Percentiles rank a stretch among this genome's conserved stretches.
These are phyloP conservation scores for Condylostylus longicornis DNA, from an alignment of 1,140 invertebrate genomes.

Conservation along the genomic window DNA sequence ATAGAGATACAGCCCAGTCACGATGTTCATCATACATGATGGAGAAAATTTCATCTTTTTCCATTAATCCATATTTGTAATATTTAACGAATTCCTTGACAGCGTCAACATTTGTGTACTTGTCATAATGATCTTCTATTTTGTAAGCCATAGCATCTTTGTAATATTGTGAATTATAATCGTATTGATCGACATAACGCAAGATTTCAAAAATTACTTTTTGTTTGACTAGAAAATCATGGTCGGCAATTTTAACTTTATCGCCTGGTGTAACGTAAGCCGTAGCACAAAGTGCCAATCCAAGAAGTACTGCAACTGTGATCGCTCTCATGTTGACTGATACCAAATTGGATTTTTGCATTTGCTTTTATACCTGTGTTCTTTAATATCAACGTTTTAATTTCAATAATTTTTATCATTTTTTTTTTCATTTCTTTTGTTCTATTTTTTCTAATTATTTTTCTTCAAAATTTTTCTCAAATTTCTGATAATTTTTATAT, in stretches of 20 bases:
- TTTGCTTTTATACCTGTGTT: no score
- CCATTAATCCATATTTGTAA: constrained; percentile 27
- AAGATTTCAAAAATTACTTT: constrained; percentile 44
- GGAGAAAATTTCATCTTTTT: constrained; percentile 36
- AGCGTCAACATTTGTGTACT: constrained; percentile 5
- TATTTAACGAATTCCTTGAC: constrained; percentile 24
- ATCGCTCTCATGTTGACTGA: no score
- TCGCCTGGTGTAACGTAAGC: no score
- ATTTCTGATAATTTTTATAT: no score
- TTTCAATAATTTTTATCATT: no score
- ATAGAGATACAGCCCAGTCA: constrained; percentile 33
- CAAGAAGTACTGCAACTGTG: no score
- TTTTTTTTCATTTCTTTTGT: no score
- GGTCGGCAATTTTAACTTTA: constrained; percentile 18
- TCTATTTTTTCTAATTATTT: no score
- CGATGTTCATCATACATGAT: constrained; percentile 28
- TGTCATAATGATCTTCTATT: background rate
- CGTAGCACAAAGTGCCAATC: no score
- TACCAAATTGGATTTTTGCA: no score
- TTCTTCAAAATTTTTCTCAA: no score
- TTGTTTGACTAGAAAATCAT: constrained; percentile 37
- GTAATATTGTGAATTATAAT: background rate
- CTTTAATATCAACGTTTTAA: no score
- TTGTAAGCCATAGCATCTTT: background rate
- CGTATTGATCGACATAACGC: constrained; percentile 43